phyloP scores from a whole-genome alignment of 2,797 vertebrate species.

The Cottoperca gobio region DNA sequence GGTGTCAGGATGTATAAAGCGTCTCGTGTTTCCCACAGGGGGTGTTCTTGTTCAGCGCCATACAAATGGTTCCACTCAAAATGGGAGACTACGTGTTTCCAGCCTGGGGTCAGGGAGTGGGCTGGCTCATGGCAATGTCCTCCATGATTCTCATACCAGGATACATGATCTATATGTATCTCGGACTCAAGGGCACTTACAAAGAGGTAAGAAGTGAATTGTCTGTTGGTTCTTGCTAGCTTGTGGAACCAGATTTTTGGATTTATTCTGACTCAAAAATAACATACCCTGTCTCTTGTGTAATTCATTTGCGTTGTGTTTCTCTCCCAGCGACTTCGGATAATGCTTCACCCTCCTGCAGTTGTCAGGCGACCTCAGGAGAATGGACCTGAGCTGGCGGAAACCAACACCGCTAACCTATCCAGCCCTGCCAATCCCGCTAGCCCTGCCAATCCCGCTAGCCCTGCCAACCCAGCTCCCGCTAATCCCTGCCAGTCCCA shows the following conservation, averaged over 20 bases:
- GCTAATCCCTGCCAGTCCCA: slow-evolving; percentile 57
- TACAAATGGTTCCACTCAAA: slow-evolving; percentile 98
- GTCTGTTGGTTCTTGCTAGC: neutral
- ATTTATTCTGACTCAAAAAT: neutral
- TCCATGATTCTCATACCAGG: slow-evolving; percentile 98
- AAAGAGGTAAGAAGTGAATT: slow-evolving; percentile 90
- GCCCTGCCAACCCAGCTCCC: slow-evolving; percentile 54
- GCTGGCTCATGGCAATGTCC: slow-evolving; percentile 98
- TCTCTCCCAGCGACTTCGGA: slow-evolving; percentile 89
- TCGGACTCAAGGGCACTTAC: slow-evolving; percentile 95
- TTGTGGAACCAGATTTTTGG: neutral
- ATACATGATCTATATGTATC: slow-evolving; percentile 97
- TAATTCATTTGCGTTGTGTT: slow-evolving; percentile 14
- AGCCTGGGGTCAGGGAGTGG: slow-evolving; percentile 97
- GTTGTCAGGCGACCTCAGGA: slow-evolving; percentile 88
- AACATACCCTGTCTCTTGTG: neutral
- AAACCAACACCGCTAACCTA: slow-evolving; percentile 81
- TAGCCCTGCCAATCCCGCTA: slow-evolving; percentile 61
- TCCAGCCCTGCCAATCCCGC: slow-evolving; percentile 66
- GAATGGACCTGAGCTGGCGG: slow-evolving; percentile 93
- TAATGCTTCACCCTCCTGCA: slow-evolving; percentile 94
- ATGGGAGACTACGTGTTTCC: slow-evolving; percentile 98
- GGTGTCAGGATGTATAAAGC: slow-evolving; percentile 76
- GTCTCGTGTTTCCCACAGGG: slow-evolving; percentile 87
- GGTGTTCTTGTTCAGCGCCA: slow-evolving; percentile 97